Conservation (phyloP, 2,113 vertebrate genomes). For the Urocolius indicus region DNA sequence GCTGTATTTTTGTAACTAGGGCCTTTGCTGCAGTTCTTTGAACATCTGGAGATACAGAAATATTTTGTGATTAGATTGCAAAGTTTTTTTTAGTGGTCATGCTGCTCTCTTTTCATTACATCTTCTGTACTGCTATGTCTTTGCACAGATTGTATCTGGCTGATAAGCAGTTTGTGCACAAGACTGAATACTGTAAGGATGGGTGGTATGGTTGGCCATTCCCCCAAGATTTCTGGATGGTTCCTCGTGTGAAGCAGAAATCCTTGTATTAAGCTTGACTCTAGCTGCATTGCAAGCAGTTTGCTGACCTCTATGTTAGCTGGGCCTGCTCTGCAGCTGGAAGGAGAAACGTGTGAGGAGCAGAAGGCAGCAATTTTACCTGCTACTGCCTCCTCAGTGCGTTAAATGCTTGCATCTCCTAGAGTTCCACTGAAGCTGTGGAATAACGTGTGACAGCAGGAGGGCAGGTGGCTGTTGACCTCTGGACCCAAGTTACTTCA, state of each 20-base stretch:
- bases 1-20: not conserved
- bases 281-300: not conserved
- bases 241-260: not conserved
- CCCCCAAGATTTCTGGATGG: not conserved
- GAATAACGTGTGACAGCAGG: not conserved
- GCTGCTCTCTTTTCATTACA: not conserved
- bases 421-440: not conserved
- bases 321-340: not conserved
- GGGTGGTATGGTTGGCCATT: not conserved
- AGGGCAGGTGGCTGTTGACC: not conserved
- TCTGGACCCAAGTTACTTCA: not conserved
- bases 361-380: not conserved
- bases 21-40: not conserved
- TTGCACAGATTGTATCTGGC: not conserved
- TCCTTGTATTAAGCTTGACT: not conserved
- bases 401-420: not conserved
- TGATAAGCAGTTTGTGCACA: not conserved
- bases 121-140: not conserved
- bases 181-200: not conserved
- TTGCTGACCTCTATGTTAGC: not conserved
- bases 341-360: fast-evolving
- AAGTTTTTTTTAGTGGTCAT: not conserved
- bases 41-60: slow-evolving; percentile 10
- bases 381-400: not conserved
- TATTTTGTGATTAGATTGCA: not conserved